Evolutionary conservation across 2,888 invertebrate species (phyloP), one percentile per base, ranked within the genome.

Genomic region (Scelioninae gen. 2): DNA sequence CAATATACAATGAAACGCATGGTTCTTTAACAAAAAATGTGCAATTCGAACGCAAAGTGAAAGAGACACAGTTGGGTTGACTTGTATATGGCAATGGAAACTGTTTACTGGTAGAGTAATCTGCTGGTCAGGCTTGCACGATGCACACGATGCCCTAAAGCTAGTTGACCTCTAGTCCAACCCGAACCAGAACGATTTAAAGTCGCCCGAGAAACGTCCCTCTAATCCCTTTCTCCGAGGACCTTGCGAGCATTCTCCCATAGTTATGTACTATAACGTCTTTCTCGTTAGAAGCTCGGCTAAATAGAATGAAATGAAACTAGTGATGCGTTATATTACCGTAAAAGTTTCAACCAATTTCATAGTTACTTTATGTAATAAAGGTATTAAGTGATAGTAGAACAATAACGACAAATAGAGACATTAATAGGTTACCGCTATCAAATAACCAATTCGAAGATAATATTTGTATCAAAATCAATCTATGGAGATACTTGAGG

Each of bases 131-230:
- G 81, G 81, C 81, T 79, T 78, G 84, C 84, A 84, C 84, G 81
- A 81, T 78, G 78, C 77, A 81, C 82, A 82, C 81, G 85, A 85
- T 85, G 85, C 85, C 85, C 85, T 81, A 85, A 83, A 85, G 85
- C 85, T 78, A 82, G 78, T 83, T 85, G 85, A 85, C 85, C 85
- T 83, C 82, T 71, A 79, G 81, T 79, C 78, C 77, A 75, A 76
- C 53, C 73, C 71, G 68, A 70, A 69, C 79, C 80, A 80, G 79
- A 76, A 76, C 77, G 60, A 75, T 71, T 39, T 58, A 75, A 71
- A 74, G 78, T 70, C 76, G 70, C 35, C 78, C 78, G 67, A 79
- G 78, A 79, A 80, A 78, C 81, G 81, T 81, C 81, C 79, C 82
- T 82, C 81, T 81, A 81, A 82, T 83, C 83, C 82, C 77, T 79